A percentile compares a stretch with the other conserved stretches of the same genome.
phyloP scores from a whole-genome alignment of 92 coral and sea anemone species.

The Porites evermanni region DNA sequence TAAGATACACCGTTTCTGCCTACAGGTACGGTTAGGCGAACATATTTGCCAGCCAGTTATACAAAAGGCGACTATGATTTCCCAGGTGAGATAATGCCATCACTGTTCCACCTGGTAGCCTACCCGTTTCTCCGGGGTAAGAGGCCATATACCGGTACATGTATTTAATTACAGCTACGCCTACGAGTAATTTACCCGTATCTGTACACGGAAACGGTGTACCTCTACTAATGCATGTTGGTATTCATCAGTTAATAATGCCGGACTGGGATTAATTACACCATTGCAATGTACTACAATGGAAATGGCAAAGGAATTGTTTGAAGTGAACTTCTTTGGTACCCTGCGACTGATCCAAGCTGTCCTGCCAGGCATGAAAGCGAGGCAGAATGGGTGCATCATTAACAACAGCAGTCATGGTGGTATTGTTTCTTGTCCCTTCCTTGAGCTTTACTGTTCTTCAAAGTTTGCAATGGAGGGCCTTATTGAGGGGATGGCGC shows the following conservation, averaged over 20 bases:
- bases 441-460: slow-evolving; percentile 75
- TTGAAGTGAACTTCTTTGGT: slow-evolving; percentile 84
- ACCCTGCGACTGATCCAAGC: slow-evolving; percentile 74
- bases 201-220: too few species aligned
- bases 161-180: too few species aligned
- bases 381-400: slow-evolving; percentile 73
- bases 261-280: slow-evolving; percentile 67
- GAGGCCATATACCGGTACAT: too few species aligned
- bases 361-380: slow-evolving; percentile 89
- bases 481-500: slow-evolving; percentile 74
- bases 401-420: slow-evolving; percentile 67
- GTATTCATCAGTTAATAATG: slow-evolving; percentile 80
- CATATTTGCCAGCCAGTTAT: too few species aligned
- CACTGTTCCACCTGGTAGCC: too few species aligned
- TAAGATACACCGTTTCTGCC: too few species aligned
- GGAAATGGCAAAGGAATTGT: slow-evolving; percentile 52
- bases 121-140: too few species aligned
- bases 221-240: background rate
- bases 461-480: slow-evolving; percentile 93
- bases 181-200: too few species aligned
- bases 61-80: too few species aligned
- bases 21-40: too few species aligned
- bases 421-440: slow-evolving; percentile 72
- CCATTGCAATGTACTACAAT: slow-evolving; percentile 30
- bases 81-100: too few species aligned